Base-by-base conservation (phyloP, 2,888 invertebrate species). In the Eudasyphora cyanicolor region DNA sequence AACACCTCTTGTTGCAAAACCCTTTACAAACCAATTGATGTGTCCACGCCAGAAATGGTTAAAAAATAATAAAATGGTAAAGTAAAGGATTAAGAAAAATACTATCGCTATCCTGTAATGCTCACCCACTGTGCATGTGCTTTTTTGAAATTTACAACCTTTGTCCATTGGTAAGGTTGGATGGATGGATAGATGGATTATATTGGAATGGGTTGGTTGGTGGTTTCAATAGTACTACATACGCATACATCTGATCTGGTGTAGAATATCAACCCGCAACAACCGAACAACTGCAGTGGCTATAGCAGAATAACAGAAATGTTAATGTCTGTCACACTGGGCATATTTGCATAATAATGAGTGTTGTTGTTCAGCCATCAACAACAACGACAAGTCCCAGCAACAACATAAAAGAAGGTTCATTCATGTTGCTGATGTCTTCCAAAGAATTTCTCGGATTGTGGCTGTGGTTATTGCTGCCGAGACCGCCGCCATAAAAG, bases 221-320 rank as follows among this genome's bases (percentile, higher is more conserved):
- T 12, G 10, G 35, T 35, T 35, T n/a, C n/a, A n/a, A n/a, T n/a
- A n/a, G n/a, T n/a, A 7, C 21, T 8, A n/a, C 24, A 54, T 24
- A 62, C 42, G 42, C 38, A 29, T 67, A 35, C 67, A 67, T 24
- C 42, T 67, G 42, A 67, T 38, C 71, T 75, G 80, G 83, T 83
- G 80, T 80, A 71, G 80, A 84, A 84, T 84, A 84, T 80, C 80
- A 80, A 64, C 74, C 70, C 54, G 24, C 42, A 67, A 42, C 21
- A 67, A 42, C 42, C 21, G 29, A 38, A 35, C 64, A 64, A 62
- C 19, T 32, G 8, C 35, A 62, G 12, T 38, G 19, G 10, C n/a
- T n/a, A n/a, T n/a, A n/a, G n/a, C n/a, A n/a, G 29, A 76, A 76
- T 79, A 83, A 76, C 79, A 79, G 54, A 74, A 80, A 78, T 80